Percentiles rank a stretch among this genome's conserved stretches.
phyloP scores from a whole-genome alignment of 2,113 vertebrate genomes.

The Bubo scandiacus region DNA sequence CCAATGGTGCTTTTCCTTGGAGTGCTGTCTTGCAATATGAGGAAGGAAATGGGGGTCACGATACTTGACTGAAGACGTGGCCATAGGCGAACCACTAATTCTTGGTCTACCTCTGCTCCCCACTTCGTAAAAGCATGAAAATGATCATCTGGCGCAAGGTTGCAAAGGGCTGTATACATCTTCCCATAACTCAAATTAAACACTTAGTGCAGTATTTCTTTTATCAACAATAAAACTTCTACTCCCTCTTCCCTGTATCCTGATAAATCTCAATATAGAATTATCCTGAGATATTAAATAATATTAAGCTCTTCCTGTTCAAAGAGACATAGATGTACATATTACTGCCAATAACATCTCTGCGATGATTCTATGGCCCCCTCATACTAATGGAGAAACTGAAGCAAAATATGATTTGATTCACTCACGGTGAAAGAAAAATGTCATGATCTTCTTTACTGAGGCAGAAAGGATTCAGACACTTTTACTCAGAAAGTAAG shows the following conservation, averaged over 20 bases:
- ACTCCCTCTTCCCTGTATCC: neutral
- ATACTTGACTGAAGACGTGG: neutral
- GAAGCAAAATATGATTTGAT: neutral
- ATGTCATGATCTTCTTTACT: neutral
- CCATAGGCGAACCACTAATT: neutral
- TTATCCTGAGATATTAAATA: neutral
- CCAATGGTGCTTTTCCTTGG: neutral
- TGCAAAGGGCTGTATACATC: neutral
- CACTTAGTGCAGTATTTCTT: neutral
- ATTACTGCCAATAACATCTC: neutral
- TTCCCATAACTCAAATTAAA: neutral
- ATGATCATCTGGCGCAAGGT: neutral
- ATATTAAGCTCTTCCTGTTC: neutral
- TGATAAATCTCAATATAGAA: neutral
- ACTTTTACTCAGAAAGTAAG: neutral
- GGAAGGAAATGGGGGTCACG: neutral
- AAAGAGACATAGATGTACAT: neutral
- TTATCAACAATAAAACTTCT: neutral
- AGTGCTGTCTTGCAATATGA: neutral
- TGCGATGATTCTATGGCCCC: neutral
- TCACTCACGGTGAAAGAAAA: neutral
- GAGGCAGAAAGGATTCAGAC: neutral
- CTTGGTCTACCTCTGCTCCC: neutral
- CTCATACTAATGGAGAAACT: neutral
- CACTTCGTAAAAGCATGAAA: neutral